phyloP scores from a whole-genome alignment of 2,888 invertebrate species.

The Priocnemis perturbator region DNA sequence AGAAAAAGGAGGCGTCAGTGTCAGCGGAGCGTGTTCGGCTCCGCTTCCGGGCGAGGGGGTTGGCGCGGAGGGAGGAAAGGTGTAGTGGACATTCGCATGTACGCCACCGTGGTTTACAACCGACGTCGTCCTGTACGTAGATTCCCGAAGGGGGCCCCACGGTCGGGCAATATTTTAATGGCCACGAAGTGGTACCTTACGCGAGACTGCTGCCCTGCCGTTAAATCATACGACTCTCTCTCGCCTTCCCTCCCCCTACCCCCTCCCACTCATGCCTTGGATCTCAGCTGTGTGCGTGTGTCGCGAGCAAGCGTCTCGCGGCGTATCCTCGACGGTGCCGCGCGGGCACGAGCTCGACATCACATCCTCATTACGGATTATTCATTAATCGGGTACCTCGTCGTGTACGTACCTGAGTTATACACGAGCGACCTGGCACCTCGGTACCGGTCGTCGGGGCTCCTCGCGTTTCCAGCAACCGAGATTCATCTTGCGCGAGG shows the following conservation, averaged over 20 bases:
- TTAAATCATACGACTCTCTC: slow-evolving; percentile 17
- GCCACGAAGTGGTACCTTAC: slow-evolving; percentile 19
- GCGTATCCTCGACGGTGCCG: neutral
- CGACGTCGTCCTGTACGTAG: slow-evolving; percentile 8
- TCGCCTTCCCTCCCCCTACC: slow-evolving; percentile 17
- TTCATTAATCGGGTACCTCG: slow-evolving; percentile 66
- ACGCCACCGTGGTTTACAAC: neutral
- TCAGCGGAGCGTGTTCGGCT: neutral
- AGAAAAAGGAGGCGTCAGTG: neutral
- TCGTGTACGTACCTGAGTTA: slow-evolving; percentile 3
- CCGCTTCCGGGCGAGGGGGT: neutral
- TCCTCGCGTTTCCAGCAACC: too few relatives aligned
- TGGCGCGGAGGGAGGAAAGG: too few relatives aligned
- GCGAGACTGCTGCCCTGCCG: slow-evolving; percentile 3
- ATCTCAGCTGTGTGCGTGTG: slow-evolving; percentile 7
- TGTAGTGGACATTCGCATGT: neutral
- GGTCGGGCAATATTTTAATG: slow-evolving; percentile 13
- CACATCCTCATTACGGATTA: slow-evolving; percentile 70
- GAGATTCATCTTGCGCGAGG: too few relatives aligned
- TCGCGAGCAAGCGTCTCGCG: neutral
- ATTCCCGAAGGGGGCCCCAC: slow-evolving; percentile 3
- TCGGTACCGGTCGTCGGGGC: neutral
- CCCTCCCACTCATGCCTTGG: slow-evolving; percentile 36
- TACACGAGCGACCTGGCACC: slow-evolving; percentile 4
- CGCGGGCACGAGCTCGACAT: slow-evolving; percentile 29